These are phyloP conservation scores for Notamacropus eugenii DNA, from an alignment of 2,797 vertebrate genomes.

Conservation along the genomic window DNA sequence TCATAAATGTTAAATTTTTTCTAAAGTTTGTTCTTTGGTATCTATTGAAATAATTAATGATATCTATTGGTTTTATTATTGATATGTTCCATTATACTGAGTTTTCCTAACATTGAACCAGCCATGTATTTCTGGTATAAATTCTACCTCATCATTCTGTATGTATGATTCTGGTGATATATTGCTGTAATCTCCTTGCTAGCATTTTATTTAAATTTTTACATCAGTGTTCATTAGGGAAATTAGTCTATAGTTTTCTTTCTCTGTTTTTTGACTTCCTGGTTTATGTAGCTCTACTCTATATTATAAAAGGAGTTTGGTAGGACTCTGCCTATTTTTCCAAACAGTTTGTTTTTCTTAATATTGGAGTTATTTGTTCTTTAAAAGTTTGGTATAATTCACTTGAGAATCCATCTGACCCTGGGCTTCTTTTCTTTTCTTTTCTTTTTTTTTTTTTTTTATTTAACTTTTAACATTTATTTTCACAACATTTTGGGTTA, in stretches of 20 bases:
- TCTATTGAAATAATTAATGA: neutral
- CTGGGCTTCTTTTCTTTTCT: no score
- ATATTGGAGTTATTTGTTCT: no score
- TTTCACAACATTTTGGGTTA: no score
- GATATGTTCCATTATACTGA: neutral
- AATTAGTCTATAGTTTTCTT: neutral
- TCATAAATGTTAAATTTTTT: neutral
- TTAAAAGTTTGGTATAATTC: no score
- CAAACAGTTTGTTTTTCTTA: no score
- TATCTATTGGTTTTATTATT: neutral
- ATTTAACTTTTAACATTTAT: no score
- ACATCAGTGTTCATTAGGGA: neutral
- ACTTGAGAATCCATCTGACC: no score
- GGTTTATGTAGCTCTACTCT: neutral
- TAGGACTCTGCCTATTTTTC: neutral
- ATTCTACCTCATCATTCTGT: neutral
- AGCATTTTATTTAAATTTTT: neutral
- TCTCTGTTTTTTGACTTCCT: neutral
- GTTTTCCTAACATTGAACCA: neutral
- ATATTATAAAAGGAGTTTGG: neutral
- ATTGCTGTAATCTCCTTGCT: neutral
- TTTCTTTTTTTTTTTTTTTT: no score
- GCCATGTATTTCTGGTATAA: neutral
- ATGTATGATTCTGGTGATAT: neutral
- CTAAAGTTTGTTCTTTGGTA: no score